Conservation (phyloP, 2,797 vertebrate species). For the Falco peregrinus region DNA sequence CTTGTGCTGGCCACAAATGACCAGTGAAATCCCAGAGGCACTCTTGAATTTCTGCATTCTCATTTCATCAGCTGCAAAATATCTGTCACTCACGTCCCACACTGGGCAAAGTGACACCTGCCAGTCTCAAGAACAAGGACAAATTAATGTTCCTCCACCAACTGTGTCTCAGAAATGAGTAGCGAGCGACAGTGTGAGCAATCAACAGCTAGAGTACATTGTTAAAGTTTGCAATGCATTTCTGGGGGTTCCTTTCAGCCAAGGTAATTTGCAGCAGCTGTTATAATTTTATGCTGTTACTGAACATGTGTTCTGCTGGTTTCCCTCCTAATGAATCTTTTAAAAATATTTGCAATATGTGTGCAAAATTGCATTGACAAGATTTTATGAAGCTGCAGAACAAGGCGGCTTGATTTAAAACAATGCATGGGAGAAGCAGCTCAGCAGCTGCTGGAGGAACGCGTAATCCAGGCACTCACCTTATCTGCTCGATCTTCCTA, state of each 20-base stretch:
- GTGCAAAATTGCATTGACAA: background rate
- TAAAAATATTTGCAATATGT: conserved; percentile 60
- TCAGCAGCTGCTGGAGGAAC: background rate
- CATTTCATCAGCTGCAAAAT: conserved; percentile 91
- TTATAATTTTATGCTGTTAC: conserved; percentile 32
- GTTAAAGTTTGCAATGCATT: conserved; percentile 73
- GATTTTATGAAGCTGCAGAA: background rate
- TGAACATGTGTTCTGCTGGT: conserved; percentile 47
- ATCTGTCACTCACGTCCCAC: conserved; percentile 86
- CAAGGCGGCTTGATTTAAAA: conserved; percentile 3
- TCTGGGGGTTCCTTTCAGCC: conserved; percentile 61
- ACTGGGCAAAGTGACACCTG: conserved; percentile 94
- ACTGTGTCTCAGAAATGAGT: conserved; percentile 69
- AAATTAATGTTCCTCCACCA: conserved; percentile 79
- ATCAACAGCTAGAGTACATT: conserved; percentile 62
- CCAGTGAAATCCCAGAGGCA: conserved; percentile 94
- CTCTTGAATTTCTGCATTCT: conserved; percentile 93
- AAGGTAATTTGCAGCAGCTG: conserved; percentile 68
- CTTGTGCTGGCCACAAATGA: conserved; percentile 93
- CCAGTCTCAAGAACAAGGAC: conserved; percentile 95
- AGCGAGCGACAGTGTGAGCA: conserved; percentile 34
- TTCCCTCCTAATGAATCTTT: conserved; percentile 38
- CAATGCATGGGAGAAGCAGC: background rate
- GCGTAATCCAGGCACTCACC: background rate
- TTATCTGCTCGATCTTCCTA: background rate